A percentile compares a stretch with the other conserved stretches of the same genome.
Conservation (phyloP, 2,113 vertebrate genomes). For the Bufo bufo region DNA sequence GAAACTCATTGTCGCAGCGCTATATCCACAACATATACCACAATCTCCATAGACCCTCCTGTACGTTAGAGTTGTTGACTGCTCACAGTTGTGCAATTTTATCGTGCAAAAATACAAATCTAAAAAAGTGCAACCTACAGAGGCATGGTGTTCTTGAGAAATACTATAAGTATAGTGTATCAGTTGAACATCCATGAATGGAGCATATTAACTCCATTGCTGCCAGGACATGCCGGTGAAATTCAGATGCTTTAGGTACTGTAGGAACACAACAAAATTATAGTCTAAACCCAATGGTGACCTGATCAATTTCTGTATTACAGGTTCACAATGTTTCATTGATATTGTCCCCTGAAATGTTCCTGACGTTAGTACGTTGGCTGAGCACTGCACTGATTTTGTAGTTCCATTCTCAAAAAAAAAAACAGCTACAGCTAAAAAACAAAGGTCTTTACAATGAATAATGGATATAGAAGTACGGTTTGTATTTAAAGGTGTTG, state of each 20-base stretch:
- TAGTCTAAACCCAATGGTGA: not conserved
- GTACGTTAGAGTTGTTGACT: not conserved
- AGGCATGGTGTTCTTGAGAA: not conserved
- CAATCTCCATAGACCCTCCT: not conserved
- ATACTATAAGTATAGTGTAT: not conserved
- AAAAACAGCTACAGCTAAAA: not conserved
- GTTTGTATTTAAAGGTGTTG: not conserved
- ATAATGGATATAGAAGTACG: not conserved
- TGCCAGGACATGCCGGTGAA: not conserved
- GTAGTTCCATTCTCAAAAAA: not conserved
- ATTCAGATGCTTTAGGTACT: not conserved
- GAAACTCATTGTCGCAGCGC: not conserved
- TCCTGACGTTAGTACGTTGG: not conserved
- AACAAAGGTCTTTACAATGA: not conserved
- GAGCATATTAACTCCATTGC: not conserved
- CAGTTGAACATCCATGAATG: not conserved
- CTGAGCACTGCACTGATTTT: not conserved
- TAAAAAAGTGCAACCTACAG: not conserved
- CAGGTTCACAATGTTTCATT: not conserved
- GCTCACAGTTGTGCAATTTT: not conserved
- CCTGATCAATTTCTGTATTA: not conserved
- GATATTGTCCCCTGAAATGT: not conserved
- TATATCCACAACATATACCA: not conserved
- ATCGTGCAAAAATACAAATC: not conserved
- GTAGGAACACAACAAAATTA: not conserved